Conservation (phyloP, 2,888 invertebrate genomes). For the Pristionchus fissidentatus region DNA sequence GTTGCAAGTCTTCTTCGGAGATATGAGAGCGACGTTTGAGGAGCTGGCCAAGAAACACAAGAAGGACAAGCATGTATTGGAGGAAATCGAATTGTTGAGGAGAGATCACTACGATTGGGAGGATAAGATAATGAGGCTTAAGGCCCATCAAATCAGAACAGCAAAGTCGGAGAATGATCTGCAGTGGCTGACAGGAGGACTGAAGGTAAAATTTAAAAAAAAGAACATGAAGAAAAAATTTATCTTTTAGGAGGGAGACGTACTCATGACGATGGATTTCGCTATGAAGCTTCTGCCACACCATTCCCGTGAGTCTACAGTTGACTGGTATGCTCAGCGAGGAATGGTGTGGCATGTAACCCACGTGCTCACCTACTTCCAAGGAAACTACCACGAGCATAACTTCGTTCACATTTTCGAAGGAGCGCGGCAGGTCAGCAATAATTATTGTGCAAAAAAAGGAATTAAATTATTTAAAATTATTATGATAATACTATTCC, state of each 20-base stretch:
- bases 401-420: not conserved
- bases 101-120: conserved; percentile 36
- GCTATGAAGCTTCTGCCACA: not conserved
- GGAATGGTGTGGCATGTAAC: conserved; percentile 3
- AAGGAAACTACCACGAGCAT: not conserved
- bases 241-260: not conserved
- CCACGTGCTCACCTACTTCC: not conserved
- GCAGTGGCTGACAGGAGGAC: not conserved
- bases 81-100: not conserved
- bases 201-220: not conserved
- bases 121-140: not conserved
- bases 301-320: not conserved
- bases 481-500: no score
- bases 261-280: not conserved
- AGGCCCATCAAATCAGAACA: not conserved
- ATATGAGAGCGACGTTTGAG: not conserved
- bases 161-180: not conserved
- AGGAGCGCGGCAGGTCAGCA: not conserved
- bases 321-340: not conserved
- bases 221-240: not conserved
- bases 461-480: no score
- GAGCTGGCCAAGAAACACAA: not conserved
- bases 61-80: not conserved
- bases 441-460: no score
- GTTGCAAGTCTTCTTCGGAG: not conserved